These are phyloP conservation scores for Acrossocheilus wenchowensis DNA, from an alignment of 2,797 vertebrate species.

Conservation along the genomic window DNA sequence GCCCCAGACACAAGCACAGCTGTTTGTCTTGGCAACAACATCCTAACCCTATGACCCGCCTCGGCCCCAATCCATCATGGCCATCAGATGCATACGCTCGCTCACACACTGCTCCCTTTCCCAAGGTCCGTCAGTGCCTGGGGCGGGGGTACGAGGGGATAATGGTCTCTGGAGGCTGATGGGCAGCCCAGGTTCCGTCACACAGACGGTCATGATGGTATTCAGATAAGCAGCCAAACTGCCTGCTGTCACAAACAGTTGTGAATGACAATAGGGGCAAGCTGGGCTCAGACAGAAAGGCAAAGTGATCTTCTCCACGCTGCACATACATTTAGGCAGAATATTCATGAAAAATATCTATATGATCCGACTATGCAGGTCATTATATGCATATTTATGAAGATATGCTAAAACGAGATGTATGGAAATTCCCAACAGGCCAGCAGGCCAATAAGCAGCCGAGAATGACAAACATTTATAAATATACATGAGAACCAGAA, in stretches of 20 bases:
- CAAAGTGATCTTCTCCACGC: slow-evolving; percentile 8
- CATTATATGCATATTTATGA: slow-evolving; percentile 44
- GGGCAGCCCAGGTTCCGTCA: slow-evolving; percentile 18
- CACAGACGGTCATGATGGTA: slow-evolving; percentile 57
- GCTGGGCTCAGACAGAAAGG: slow-evolving; percentile 45
- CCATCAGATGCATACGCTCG: slow-evolving; percentile 50
- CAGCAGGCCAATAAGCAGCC: slow-evolving; percentile 13
- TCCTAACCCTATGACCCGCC: slow-evolving; percentile 71
- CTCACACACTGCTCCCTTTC: slow-evolving; percentile 25
- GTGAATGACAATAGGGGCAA: slow-evolving; percentile 64
- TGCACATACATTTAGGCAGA: slow-evolving; percentile 64
- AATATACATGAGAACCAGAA: slow-evolving; percentile 37
- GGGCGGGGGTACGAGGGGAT: slow-evolving; percentile 19
- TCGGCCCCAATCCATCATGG: slow-evolving; percentile 79
- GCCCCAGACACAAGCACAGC: slow-evolving; percentile 74
- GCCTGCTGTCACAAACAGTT: slow-evolving; percentile 57
- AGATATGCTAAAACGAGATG: slow-evolving; percentile 30
- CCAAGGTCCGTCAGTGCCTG: slow-evolving; percentile 29
- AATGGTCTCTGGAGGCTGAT: slow-evolving; percentile 50
- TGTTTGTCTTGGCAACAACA: slow-evolving; percentile 79
- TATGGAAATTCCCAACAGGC: slow-evolving; percentile 42
- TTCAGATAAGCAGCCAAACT: slow-evolving; percentile 63
- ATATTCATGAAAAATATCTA: slow-evolving; percentile 59
- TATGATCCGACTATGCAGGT: slow-evolving; percentile 16
- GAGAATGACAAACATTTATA: slow-evolving; percentile 33